Evolutionary conservation across 2,888 invertebrate species (phyloP).

Genomic region (Pseudococcus jackbeardsleyi): DNA sequence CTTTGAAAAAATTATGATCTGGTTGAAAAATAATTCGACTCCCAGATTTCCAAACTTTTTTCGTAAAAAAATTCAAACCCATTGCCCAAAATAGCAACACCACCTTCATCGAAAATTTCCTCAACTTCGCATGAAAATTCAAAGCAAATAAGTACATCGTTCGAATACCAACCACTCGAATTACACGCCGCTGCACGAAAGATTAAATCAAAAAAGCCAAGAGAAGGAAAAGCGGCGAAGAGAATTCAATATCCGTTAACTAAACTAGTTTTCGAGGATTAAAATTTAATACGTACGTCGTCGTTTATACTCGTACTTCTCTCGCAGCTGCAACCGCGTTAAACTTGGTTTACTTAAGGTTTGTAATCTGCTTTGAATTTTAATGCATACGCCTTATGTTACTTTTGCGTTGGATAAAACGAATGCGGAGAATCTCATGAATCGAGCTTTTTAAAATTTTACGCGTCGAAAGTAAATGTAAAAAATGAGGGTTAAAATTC

Average conservation of each 20-base stretch:
- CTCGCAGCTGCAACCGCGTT: background rate
- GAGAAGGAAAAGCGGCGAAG: background rate
- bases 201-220: background rate
- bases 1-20: too few species aligned
- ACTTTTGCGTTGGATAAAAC: background rate
- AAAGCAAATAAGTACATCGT: background rate
- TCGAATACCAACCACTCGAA: background rate
- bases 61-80: too few species aligned
- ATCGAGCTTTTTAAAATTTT: background rate
- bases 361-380: conserved; percentile 28
- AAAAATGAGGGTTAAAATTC: too few species aligned
- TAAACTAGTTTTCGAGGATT: conserved; percentile 18
- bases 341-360: conserved; percentile 14
- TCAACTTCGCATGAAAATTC: too few species aligned
- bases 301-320: background rate
- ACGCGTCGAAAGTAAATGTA: background rate
- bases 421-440: background rate
- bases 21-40: too few species aligned
- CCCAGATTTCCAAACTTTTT: too few species aligned
- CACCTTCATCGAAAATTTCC: too few species aligned
- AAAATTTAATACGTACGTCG: conserved; percentile 17
- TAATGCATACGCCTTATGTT: background rate
- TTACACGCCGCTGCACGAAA: background rate
- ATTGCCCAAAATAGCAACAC: too few species aligned
- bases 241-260: conserved; percentile 26